These are phyloP conservation scores for Delia radicum DNA, from an alignment of 1,140 invertebrate species.

Conservation along the genomic window DNA sequence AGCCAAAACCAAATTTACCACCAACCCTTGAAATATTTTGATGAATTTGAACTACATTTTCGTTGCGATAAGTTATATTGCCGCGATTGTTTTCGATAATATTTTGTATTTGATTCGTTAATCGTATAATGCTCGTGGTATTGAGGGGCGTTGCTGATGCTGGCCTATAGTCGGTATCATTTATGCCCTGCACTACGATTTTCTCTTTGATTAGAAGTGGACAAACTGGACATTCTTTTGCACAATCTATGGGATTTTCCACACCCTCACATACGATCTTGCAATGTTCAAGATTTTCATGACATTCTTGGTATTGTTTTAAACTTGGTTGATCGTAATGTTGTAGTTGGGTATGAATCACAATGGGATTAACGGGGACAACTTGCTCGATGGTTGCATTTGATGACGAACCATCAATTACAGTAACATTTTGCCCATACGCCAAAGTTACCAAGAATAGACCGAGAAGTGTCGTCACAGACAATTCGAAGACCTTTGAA, in stretches of 20 bases:
- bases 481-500: no score
- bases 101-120: constrained; percentile 48
- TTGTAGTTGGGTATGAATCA: constrained; percentile 42
- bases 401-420: background rate
- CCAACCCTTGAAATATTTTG: constrained; percentile 45
- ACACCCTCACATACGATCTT: constrained; percentile 22
- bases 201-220: constrained; percentile 40
- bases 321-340: constrained; percentile 44
- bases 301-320: constrained; percentile 43
- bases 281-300: constrained; percentile 35
- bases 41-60: constrained; percentile 38
- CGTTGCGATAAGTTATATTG: constrained; percentile 32
- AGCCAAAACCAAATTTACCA: constrained; percentile 45
- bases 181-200: constrained; percentile 44
- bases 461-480: no score
- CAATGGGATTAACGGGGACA: constrained; percentile 29
- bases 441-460: background rate
- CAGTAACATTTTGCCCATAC: background rate
- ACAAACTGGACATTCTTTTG: constrained; percentile 38
- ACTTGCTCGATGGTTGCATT: background rate
- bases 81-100: constrained; percentile 40
- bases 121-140: constrained; percentile 44
- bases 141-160: constrained; percentile 31
- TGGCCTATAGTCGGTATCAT: constrained; percentile 36
- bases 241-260: constrained; percentile 24